These are phyloP conservation scores for Rhopalosiphum padi DNA, from an alignment of 1,140 invertebrate genomes.

Conservation along the genomic window DNA sequence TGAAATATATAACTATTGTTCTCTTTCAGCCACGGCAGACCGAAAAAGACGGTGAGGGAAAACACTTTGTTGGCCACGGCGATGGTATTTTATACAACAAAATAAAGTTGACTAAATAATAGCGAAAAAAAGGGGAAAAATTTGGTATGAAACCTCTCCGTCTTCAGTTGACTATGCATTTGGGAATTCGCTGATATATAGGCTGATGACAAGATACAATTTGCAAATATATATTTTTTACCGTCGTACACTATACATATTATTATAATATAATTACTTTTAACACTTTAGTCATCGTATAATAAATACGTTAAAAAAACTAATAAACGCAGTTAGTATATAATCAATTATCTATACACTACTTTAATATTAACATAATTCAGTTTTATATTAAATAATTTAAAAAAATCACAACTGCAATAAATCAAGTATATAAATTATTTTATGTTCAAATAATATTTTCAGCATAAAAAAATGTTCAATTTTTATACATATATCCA, in stretches of 20 bases:
- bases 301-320: background rate
- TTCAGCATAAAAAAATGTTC: too few relatives aligned
- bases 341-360: background rate
- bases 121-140: background rate
- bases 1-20: conserved; percentile 28
- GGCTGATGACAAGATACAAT: too few relatives aligned
- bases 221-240: background rate
- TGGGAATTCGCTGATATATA: background rate
- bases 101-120: conserved; percentile 8
- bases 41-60: background rate
- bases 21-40: background rate
- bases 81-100: background rate
- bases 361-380: too few relatives aligned
- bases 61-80: background rate
- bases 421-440: too few relatives aligned
- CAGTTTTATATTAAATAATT: too few relatives aligned
- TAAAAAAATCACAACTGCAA: too few relatives aligned
- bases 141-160: background rate
- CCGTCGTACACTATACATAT: background rate
- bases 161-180: background rate
- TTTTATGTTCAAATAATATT: too few relatives aligned
- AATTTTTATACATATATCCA: too few relatives aligned
- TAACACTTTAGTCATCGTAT: background rate
- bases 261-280: background rate
- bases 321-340: background rate